These are phyloP conservation scores for Aplidium turbinatum DNA, from an alignment of 23 tunicate species.

Conservation along the genomic window DNA sequence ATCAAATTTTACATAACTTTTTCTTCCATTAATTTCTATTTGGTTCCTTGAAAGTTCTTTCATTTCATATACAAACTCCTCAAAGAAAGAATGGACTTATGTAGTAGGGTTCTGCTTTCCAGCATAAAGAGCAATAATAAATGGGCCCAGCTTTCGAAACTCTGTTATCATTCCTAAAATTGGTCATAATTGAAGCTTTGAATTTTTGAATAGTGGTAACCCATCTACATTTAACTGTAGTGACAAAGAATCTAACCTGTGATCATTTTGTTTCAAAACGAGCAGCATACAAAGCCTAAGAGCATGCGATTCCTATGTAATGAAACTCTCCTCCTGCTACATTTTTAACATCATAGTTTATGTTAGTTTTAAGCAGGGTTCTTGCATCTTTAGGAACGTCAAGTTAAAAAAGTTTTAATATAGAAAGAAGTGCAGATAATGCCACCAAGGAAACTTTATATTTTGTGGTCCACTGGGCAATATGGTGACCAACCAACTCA, in stretches of 20 bases:
- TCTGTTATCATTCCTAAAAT: slow-evolving; percentile 36
- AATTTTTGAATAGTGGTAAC: slow-evolving; percentile 42
- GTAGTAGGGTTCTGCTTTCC: slow-evolving; percentile 31
- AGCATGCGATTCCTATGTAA: slow-evolving; percentile 28
- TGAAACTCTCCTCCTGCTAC: slow-evolving; percentile 20
- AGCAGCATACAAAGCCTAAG: not conserved
- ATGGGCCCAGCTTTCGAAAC: slow-evolving; percentile 20
- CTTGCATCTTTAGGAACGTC: slow-evolving; percentile 20
- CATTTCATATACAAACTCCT: slow-evolving; percentile 50
- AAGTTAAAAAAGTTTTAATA: not conserved
- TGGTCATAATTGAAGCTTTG: slow-evolving; percentile 44
- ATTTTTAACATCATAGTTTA: slow-evolving; percentile 2
- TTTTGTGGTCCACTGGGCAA: not conserved
- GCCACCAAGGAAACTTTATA: slow-evolving; percentile 15
- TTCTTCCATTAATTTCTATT: slow-evolving; percentile 1
- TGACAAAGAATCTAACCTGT: slow-evolving; percentile 11
- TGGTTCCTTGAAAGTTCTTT: slow-evolving; percentile 19
- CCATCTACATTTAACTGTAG: slow-evolving; percentile 58
- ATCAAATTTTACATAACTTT: slow-evolving; percentile 3
- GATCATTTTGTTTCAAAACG: not conserved
- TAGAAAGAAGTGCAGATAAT: not conserved
- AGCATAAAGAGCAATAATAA: slow-evolving; percentile 33
- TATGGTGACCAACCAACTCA: too few species aligned
- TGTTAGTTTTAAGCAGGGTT: slow-evolving; percentile 13
- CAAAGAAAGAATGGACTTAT: slow-evolving; percentile 10